These are phyloP conservation scores for Ceratina japonica DNA, from an alignment of 1,140 invertebrate species.

Conservation along the genomic window DNA sequence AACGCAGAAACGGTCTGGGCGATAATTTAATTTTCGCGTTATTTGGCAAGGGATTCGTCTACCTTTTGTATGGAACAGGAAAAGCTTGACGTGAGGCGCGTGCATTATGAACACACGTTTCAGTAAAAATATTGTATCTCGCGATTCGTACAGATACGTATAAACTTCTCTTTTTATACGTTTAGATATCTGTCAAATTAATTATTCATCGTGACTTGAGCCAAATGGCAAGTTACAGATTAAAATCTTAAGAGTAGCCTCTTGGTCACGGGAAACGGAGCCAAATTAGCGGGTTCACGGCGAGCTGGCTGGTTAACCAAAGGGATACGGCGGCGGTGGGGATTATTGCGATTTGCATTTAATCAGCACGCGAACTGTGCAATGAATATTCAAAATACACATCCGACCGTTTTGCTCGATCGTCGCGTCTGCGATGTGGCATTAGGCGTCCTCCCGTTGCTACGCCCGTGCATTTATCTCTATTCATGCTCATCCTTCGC, in stretches of 20 bases:
- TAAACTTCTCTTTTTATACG: no score
- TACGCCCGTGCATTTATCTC: neutral
- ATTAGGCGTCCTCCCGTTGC: neutral
- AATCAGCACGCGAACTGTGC: slow-evolving; percentile 40
- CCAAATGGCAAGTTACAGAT: no score
- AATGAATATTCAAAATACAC: slow-evolving; percentile 54
- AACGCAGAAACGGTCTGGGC: no score
- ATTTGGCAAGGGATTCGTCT: no score
- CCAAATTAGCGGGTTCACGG: slow-evolving; percentile 43
- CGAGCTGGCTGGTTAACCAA: slow-evolving; percentile 21
- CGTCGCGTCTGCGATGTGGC: neutral
- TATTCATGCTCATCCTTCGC: neutral
- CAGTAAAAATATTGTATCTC: no score
- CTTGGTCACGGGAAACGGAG: neutral
- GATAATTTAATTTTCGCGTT: no score
- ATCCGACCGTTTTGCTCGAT: neutral
- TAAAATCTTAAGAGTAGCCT: slow-evolving; percentile 1
- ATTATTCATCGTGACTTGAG: no score
- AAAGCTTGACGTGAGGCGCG: no score
- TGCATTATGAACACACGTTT: no score
- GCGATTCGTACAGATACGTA: no score
- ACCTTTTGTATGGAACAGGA: no score
- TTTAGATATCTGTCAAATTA: no score
- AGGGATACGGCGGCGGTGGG: neutral
- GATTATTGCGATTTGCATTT: slow-evolving; percentile 57